Conservation (phyloP, 2,888 invertebrate species). For the Hartigia nigra region DNA sequence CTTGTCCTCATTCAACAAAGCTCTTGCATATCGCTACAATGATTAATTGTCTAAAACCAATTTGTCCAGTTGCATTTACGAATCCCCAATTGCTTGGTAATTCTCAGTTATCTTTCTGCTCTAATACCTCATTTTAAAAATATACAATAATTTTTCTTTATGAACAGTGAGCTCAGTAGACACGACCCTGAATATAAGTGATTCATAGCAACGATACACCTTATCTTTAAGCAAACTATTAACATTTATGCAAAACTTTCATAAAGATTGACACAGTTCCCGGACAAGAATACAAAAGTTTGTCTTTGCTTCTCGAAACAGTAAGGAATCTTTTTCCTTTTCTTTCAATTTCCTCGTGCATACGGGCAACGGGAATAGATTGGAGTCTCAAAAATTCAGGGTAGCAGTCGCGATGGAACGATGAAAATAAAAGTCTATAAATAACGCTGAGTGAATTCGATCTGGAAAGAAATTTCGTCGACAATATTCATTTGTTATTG, state of each 20-base stretch:
- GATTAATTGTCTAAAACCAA: background rate
- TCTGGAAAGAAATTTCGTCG: background rate
- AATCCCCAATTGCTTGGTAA: background rate
- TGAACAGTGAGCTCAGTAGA: background rate
- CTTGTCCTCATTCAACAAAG: background rate
- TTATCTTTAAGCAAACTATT: background rate
- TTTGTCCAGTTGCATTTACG: background rate
- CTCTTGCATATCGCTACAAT: background rate
- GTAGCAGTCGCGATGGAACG: background rate
- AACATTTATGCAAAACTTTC: background rate
- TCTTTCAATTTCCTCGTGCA: background rate
- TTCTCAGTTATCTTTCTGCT: background rate
- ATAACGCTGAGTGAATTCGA: background rate
- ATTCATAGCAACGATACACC: background rate
- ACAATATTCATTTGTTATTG: background rate
- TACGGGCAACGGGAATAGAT: background rate
- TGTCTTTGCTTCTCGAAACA: background rate
- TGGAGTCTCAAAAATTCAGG: background rate
- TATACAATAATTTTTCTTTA: background rate
- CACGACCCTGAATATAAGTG: background rate
- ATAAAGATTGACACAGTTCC: background rate
- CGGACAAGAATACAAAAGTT: background rate
- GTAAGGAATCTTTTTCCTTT: background rate
- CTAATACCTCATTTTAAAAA: background rate
- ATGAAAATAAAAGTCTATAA: background rate